Evolutionary conservation across 2,888 invertebrate genomes (phyloP).

Genomic region (Lydus trimaculatus): DNA sequence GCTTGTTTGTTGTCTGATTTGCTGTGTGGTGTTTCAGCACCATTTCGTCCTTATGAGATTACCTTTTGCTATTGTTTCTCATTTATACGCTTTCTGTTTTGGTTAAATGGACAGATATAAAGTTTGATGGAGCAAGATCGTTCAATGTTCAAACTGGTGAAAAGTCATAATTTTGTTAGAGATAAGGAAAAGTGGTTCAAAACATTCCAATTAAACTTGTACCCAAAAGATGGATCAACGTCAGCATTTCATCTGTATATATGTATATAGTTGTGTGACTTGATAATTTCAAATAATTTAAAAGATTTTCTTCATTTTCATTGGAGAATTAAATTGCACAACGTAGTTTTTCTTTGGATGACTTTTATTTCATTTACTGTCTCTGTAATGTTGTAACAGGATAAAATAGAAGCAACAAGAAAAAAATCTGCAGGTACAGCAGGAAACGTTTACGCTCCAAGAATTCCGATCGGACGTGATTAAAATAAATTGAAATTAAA

Average conservation of each 20-base stretch:
- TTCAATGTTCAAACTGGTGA: constrained; percentile 20
- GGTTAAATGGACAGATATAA: constrained; percentile 13
- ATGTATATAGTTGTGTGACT: too few relatives aligned
- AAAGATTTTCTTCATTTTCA: not conserved
- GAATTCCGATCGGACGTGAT: constrained; percentile 10
- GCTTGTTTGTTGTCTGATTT: constrained; percentile 49
- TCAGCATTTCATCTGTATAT: not conserved
- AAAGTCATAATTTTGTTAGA: constrained; percentile 26
- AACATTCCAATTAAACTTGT: constrained; percentile 24
- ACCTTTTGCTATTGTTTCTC: constrained; percentile 33
- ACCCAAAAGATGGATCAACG: not conserved
- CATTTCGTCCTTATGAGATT: constrained; percentile 44
- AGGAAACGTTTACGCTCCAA: not conserved
- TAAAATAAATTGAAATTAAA: constrained; percentile 31
- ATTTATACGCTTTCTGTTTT: constrained; percentile 23
- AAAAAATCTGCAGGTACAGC: not conserved
- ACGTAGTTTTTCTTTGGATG: not conserved
- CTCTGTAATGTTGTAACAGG: not conserved
- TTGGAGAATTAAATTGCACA: constrained; percentile 2
- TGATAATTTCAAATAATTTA: constrained; percentile 13
- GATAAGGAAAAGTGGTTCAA: constrained; percentile 16
- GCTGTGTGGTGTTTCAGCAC: constrained; percentile 48
- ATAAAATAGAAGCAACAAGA: not conserved
- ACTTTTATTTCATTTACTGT: not conserved
- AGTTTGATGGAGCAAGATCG: constrained; percentile 25